Conservation (phyloP, 1,140 invertebrate genomes). For the Chironomus tepperi region DNA sequence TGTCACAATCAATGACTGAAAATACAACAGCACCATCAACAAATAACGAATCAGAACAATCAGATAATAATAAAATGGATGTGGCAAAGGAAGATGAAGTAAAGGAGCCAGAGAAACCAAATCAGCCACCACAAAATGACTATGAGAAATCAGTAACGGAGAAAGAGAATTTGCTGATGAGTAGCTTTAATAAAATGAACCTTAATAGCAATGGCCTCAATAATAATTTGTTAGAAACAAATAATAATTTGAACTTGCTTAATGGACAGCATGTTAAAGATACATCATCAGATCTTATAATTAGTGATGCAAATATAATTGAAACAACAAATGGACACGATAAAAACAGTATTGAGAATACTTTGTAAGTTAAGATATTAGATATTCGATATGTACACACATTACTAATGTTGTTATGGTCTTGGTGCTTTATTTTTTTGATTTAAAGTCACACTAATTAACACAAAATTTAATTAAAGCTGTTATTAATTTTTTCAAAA, state of each 20-base stretch:
- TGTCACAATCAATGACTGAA: constrained; percentile 36
- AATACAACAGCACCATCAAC: constrained; percentile 22
- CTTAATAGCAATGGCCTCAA: constrained; percentile 39
- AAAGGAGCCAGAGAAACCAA: constrained; percentile 29
- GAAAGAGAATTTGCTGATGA: constrained; percentile 39
- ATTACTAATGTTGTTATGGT: neutral
- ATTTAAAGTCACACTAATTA: too few relatives aligned
- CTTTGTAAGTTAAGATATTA: constrained; percentile 23
- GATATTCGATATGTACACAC: constrained; percentile 11
- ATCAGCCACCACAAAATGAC: constrained; percentile 31
- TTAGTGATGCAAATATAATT: neutral
- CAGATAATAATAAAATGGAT: neutral
- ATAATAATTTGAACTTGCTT: constrained; percentile 23
- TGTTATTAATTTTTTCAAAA: neutral
- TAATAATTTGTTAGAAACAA: constrained; percentile 25
- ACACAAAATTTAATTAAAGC: neutral
- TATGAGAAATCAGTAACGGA: constrained; percentile 40
- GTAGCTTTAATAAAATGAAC: constrained; percentile 38
- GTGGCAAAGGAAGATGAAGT: constrained; percentile 25
- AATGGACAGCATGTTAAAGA: constrained; percentile 25
- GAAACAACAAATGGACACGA: constrained; percentile 4
- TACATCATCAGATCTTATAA: constrained; percentile 21
- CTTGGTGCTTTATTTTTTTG: neutral
- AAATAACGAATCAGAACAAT: neutral
- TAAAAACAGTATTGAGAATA: constrained; percentile 16